phyloP scores from a whole-genome alignment of 1,140 invertebrate genomes.

The Chelonus insularis region DNA sequence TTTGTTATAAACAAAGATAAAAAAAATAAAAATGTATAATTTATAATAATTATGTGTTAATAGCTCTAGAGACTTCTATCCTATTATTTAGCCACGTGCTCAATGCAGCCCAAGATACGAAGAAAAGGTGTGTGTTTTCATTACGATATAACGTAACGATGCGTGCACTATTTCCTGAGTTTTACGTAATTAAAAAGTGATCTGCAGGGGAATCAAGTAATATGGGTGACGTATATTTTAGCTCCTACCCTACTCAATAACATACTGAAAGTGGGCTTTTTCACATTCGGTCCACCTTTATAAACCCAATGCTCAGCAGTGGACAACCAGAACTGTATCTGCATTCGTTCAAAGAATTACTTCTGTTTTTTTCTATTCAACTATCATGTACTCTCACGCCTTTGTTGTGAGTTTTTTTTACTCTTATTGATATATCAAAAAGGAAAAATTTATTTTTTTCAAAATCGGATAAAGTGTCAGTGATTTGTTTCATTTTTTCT shows the following conservation, averaged over 20 bases:
- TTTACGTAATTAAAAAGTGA: constrained; percentile 25
- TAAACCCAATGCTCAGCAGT: constrained; percentile 32
- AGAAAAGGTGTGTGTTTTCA: neutral
- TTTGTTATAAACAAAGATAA: too few relatives aligned
- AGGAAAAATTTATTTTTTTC: too few relatives aligned
- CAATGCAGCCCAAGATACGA: too few relatives aligned
- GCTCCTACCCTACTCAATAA: constrained; percentile 1
- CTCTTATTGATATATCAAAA: neutral
- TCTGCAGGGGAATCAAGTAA: neutral
- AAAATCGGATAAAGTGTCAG: too few relatives aligned
- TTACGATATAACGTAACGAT: constrained; percentile 19
- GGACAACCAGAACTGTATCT: constrained; percentile 32
- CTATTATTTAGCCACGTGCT: too few relatives aligned
- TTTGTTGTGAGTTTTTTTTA: constrained; percentile 25
- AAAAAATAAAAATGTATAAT: too few relatives aligned
- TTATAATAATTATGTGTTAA: too few relatives aligned
- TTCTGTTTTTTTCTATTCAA: constrained; percentile 4
- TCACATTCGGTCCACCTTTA: constrained; percentile 25
- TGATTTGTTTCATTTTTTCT: too few relatives aligned
- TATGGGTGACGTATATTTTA: constrained; percentile 1
- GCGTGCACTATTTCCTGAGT: constrained; percentile 22
- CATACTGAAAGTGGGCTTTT: constrained; percentile 6
- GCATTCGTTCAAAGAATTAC: constrained; percentile 24
- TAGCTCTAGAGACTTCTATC: too few relatives aligned
- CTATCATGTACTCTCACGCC: constrained; percentile 30